Evolutionary conservation across 2,113 vertebrate genomes (phyloP).

Genomic region (Myiopsitta monachus): DNA sequence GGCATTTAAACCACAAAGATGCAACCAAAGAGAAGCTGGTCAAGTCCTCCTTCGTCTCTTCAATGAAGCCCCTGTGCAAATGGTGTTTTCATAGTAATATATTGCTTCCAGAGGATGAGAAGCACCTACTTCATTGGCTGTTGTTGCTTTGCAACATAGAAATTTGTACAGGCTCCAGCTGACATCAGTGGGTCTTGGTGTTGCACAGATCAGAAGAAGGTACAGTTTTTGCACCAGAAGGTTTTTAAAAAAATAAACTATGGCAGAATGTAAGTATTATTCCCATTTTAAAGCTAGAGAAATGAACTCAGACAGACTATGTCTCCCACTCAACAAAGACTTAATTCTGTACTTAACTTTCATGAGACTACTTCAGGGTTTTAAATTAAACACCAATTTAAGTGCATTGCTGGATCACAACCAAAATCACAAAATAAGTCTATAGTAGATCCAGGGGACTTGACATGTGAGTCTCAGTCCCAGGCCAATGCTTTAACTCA

Average conservation of each 20-base stretch:
- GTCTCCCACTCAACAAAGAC: background rate
- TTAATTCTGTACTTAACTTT: slow-evolving; percentile 23
- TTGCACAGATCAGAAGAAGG: slow-evolving; percentile 2
- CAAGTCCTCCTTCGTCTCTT: background rate
- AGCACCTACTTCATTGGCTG: background rate
- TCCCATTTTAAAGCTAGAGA: background rate
- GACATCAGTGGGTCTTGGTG: background rate
- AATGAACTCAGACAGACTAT: slow-evolving; percentile 3
- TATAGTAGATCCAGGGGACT: background rate
- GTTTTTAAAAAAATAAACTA: slow-evolving; percentile 17
- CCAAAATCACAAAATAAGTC: slow-evolving; percentile 30
- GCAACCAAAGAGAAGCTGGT: background rate
- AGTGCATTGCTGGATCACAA: slow-evolving; percentile 35
- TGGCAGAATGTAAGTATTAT: slow-evolving; percentile 6
- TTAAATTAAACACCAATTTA: slow-evolving; percentile 41
- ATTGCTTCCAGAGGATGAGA: background rate
- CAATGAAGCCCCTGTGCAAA: background rate
- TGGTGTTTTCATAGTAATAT: background rate
- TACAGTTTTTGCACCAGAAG: background rate
- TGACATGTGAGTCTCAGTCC: slow-evolving; percentile 13
- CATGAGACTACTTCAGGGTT: background rate
- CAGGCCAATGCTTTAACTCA: background rate
- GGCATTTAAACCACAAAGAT: background rate
- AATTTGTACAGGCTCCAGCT: background rate
- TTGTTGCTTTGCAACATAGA: background rate